A percentile compares a stretch with the other conserved stretches of the same genome.
Evolutionary conservation across 2,888 invertebrate species (phyloP).

Genomic region (Tenthredo amoena): DNA sequence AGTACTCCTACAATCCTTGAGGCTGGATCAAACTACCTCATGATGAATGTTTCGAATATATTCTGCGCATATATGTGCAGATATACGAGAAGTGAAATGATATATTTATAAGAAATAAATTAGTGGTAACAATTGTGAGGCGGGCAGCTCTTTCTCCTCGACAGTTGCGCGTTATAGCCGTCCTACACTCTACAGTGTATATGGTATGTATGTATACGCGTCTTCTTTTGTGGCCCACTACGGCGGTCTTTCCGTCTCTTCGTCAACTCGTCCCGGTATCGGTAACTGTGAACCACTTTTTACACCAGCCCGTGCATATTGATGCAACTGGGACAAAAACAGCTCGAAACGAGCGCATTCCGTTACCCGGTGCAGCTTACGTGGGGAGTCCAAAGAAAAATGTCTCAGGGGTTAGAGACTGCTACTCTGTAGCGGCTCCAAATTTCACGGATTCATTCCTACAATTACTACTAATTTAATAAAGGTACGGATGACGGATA

Average conservation of each 20-base stretch:
- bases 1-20: conserved; percentile 27
- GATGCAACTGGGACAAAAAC: conserved; percentile 51
- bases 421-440: background rate
- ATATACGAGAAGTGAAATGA: conserved; percentile 39
- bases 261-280: conserved; percentile 45
- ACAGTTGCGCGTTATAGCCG: conserved; percentile 35
- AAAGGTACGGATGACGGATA: conserved; percentile 32
- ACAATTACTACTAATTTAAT: conserved; percentile 19
- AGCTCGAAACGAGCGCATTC: conserved; percentile 47
- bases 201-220: background rate
- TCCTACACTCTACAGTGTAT: background rate
- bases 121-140: conserved; percentile 49
- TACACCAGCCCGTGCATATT: conserved; percentile 50
- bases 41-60: conserved; percentile 35
- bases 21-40: conserved; percentile 10
- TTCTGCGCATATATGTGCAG: background rate
- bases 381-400: conserved; percentile 2
- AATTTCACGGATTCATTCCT: conserved; percentile 31
- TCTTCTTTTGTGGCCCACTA: conserved; percentile 43
- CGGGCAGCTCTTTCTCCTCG: conserved; percentile 25
- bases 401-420: conserved; percentile 4
- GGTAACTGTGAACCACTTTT: conserved; percentile 55
- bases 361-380: conserved; percentile 36
- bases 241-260: conserved; percentile 44
- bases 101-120: conserved; percentile 46